Base-by-base conservation (phyloP, 35 echinoderm and acorn worm species). In the Diadema setosum region DNA sequence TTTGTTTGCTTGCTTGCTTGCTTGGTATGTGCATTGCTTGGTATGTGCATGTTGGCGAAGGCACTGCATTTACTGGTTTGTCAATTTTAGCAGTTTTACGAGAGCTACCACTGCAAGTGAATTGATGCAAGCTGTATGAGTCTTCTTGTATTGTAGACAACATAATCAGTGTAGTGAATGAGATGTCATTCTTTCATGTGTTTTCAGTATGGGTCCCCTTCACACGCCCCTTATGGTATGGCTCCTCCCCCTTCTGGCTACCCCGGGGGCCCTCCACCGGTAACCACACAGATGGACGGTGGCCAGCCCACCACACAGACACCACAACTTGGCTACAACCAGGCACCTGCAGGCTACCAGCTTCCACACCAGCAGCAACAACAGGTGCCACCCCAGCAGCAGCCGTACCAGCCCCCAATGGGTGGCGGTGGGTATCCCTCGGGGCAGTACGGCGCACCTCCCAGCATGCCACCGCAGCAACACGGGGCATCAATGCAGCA, bases 121-220 rank as follows among this genome's bases (percentile, higher is more conserved):
- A n/a, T n/a, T n/a, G n/a, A n/a, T n/a, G n/a, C n/a, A n/a, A n/a
- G n/a, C n/a, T n/a, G n/a, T n/a, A n/a, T n/a, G n/a, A n/a, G n/a
- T n/a, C n/a, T n/a, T n/a, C n/a, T n/a, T n/a, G n/a, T n/a, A 52
- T 52, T 52, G 9, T 11, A 11, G 9, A 52, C n/a, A 52, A 52
- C n/a, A 52, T 11, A 9, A 52, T 9, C n/a, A 44, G 40, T 15
- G 36, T 78, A 42, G 7, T 73, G 67, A 32, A 21, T 60, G 11
- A 60, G 30, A 6, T 9, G 0, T 14, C 40, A 25, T 8, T 24
- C 39, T 21, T 42, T 18, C 7, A 73, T 78, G 40, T 78, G 40
- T 25, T 84, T 80, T 60, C 50, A 63, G 34, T 87, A 81, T 87
- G 86, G 90, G 15, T 92, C 94, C 42, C 94, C 94, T 42, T 75